A percentile compares a stretch with the other conserved stretches of the same genome.
Evolutionary conservation across 2,113 vertebrate species (phyloP).

Genomic region (Aix galericulata): DNA sequence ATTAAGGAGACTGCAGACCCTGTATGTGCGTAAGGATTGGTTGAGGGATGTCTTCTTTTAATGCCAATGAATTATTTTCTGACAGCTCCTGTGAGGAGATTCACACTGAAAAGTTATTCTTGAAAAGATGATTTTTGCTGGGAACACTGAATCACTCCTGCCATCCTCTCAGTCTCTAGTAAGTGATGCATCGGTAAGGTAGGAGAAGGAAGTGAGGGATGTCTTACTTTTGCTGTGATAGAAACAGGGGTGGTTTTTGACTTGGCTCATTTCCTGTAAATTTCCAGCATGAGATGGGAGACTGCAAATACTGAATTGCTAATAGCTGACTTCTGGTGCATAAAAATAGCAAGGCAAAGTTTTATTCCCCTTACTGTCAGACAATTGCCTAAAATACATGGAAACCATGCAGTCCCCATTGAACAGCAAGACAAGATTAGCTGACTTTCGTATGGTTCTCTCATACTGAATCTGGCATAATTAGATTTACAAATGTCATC

Average conservation of each 20-base stretch:
- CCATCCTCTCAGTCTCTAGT: neutral
- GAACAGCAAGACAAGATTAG: neutral
- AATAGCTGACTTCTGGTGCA: neutral
- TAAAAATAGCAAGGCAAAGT: neutral
- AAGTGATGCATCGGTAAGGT: neutral
- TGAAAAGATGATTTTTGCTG: neutral
- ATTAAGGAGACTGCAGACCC: neutral
- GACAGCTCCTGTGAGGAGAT: neutral
- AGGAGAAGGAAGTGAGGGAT: neutral
- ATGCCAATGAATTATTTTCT: neutral
- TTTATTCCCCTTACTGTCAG: neutral
- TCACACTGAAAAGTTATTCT: neutral
- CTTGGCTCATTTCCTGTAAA: constrained; percentile 19
- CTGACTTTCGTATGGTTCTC: neutral
- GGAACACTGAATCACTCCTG: constrained; percentile 32
- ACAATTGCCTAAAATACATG: neutral
- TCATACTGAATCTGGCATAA: neutral
- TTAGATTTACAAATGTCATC: neutral
- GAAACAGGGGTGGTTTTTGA: neutral
- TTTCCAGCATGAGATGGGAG: neutral
- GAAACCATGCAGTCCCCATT: neutral
- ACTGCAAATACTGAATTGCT: neutral
- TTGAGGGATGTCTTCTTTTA: neutral
- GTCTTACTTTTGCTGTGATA: neutral
- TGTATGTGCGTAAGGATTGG: neutral